Evolutionary conservation across 2,113 vertebrate genomes (phyloP), one percentile per base, ranked within the genome.

Genomic region (Columba janthina): DNA sequence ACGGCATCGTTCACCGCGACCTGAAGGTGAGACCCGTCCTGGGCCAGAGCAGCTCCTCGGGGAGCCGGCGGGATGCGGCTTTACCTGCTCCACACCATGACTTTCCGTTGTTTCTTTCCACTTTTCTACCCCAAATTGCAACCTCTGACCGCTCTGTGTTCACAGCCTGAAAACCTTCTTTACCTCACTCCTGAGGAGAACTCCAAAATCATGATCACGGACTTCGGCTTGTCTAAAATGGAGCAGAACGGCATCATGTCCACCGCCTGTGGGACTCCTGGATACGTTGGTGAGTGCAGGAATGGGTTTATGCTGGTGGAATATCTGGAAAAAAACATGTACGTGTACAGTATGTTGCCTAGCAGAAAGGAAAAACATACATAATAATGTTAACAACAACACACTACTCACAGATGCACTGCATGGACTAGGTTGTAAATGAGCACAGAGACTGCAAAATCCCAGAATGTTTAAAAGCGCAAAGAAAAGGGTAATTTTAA

Each of bases 201-300:
- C 53, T 98, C 99, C 12, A 99, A 99, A 94, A 99, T 99, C 96
- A 99, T 99, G 99, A 98, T 99, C 96, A 99, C 98, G 18, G 99
- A 99, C 94, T 99, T 99, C 1, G 99, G 99, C 36, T 95, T 99
- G 91, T 99, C 99, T 2, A 99, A 99, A 95, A 99, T 99, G 85
- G 89, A 99, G 67, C 99, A 99, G 91, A 99, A 97, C 0, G 99
- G 99, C 3, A 97, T 99, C 90, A 99, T 99, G 99, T 99, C 99
- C 53, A 99, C 99, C 0, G 99, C 99, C 61, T 99, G 99, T 17
- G 99, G 99, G 14, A 99, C 99, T 12, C 99, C 99, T 0, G 99
- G 99, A 97, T 99, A 99, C 0, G 99, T 99, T 36, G 99, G 99
- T 99, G 89, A 98, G 98, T 85, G 26, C 25, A 25, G 69, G 42